Conservation (phyloP, 2,113 vertebrate genomes). For the Stegastes partitus region DNA sequence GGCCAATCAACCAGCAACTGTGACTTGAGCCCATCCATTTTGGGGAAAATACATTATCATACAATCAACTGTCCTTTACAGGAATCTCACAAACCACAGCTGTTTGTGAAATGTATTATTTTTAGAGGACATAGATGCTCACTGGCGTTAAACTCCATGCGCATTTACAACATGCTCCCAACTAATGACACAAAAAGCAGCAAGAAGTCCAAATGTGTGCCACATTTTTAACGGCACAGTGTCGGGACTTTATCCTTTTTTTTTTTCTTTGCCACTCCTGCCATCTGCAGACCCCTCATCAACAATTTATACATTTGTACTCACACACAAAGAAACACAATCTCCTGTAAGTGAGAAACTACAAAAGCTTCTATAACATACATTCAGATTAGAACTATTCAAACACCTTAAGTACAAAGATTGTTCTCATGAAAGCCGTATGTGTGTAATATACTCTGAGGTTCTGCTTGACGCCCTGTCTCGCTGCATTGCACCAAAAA, state of each 20-base stretch:
- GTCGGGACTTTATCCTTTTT: constrained; percentile 4
- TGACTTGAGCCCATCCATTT: neutral
- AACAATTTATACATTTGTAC: constrained; percentile 39
- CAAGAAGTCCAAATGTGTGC: constrained; percentile 10
- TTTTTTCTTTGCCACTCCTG: constrained; percentile 26
- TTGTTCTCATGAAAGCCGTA: neutral
- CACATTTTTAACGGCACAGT: constrained; percentile 11
- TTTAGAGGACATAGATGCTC: neutral
- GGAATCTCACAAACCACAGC: neutral
- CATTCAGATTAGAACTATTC: neutral
- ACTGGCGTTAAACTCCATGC: neutral
- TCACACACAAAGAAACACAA: constrained; percentile 3
- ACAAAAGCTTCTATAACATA: neutral
- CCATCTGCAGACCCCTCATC: constrained; percentile 28
- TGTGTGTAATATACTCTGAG: neutral
- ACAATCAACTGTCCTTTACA: neutral
- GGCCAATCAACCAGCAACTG: constrained; percentile 12
- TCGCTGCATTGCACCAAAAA: neutral
- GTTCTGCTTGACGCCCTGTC: neutral
- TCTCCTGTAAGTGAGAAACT: neutral
- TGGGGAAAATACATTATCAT: neutral
- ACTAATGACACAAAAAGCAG: constrained; percentile 26
- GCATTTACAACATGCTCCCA: constrained; percentile 14
- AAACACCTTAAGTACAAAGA: neutral
- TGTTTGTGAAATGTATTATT: neutral